Conservation (phyloP, 2,113 vertebrate genomes). For the Myrmecophaga tridactyla region DNA sequence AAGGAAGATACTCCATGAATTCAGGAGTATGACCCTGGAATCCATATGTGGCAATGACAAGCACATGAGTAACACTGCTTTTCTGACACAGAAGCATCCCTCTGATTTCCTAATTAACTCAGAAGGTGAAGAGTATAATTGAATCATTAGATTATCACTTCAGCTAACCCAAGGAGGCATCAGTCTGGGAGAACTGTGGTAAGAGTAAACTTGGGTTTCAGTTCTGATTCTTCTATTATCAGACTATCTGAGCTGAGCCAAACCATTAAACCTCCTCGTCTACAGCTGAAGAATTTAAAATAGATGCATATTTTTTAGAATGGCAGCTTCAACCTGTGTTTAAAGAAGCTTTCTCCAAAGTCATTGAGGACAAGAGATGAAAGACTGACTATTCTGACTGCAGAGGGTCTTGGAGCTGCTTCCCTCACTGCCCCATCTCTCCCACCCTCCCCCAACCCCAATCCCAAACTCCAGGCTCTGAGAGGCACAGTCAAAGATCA, state of each 20-base stretch:
- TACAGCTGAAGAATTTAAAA: not conserved
- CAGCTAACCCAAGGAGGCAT: not conserved
- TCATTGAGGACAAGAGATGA: not conserved
- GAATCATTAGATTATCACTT: not conserved
- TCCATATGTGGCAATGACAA: not conserved
- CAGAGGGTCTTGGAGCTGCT: not conserved
- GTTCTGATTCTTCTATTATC: not conserved
- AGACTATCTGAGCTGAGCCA: not conserved
- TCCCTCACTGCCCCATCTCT: not conserved
- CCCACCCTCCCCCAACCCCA: not conserved
- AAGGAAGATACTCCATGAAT: slow-evolving; percentile 11
- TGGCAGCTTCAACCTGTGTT: not conserved
- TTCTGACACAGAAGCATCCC: not conserved
- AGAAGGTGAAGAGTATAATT: not conserved
- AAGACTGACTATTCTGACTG: not conserved
- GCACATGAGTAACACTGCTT: not conserved
- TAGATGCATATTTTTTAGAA: not conserved
- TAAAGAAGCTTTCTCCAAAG: not conserved
- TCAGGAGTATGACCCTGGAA: not conserved
- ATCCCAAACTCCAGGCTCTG: not conserved
- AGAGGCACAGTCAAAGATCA: not conserved
- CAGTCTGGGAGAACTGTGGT: not conserved
- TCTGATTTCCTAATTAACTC: slow-evolving; percentile 15
- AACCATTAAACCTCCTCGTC: not conserved
- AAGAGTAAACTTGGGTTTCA: not conserved